A percentile compares a stretch with the other conserved stretches of the same genome.
Conservation (phyloP, 2,888 invertebrate species). For the Lasioglossum malachurum region DNA sequence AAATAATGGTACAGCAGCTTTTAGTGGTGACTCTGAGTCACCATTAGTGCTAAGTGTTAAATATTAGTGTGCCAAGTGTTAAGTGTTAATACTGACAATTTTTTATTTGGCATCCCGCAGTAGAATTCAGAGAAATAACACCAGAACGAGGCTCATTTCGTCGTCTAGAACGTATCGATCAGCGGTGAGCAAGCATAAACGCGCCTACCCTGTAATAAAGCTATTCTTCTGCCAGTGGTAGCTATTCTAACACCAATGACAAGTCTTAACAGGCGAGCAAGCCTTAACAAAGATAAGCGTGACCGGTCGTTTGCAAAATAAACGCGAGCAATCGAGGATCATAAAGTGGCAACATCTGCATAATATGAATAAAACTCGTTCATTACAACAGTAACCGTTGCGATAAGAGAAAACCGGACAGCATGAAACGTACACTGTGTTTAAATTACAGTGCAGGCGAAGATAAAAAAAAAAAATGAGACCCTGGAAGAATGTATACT, state of each 20-base stretch:
- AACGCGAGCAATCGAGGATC: neutral
- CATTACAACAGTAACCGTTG: neutral
- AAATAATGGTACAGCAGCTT: too few relatives aligned
- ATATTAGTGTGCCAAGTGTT: too few relatives aligned
- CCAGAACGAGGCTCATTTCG: neutral
- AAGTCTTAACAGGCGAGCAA: neutral
- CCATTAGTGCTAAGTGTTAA: too few relatives aligned
- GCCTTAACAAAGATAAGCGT: neutral
- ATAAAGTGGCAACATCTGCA: neutral
- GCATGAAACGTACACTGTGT: neutral
- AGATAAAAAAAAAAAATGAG: neutral
- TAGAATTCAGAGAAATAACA: neutral
- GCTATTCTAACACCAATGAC: neutral
- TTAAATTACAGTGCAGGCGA: neutral
- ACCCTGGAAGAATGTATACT: neutral
- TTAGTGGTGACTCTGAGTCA: too few relatives aligned
- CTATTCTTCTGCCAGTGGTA: constrained; percentile 25
- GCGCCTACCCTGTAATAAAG: neutral
- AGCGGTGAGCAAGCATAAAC: neutral
- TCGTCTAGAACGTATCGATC: neutral
- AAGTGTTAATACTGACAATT: too few relatives aligned
- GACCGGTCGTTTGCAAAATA: neutral
- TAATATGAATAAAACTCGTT: neutral
- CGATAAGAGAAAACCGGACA: neutral
- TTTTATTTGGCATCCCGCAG: neutral